phyloP scores from a whole-genome alignment of 2,888 invertebrate species.

The Hololepta plana region DNA sequence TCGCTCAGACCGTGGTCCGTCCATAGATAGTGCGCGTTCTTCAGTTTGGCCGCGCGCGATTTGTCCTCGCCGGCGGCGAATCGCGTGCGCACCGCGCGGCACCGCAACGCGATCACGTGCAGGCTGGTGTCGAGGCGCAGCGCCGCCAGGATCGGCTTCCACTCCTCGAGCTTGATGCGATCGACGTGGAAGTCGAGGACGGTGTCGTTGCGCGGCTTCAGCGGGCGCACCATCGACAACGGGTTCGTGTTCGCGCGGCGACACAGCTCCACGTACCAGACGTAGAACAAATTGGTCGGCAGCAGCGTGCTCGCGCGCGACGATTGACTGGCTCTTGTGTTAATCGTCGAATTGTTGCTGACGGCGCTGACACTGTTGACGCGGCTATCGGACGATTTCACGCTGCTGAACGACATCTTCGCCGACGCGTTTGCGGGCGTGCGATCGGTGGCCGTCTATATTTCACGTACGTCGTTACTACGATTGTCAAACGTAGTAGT shows the following conservation, averaged over 20 bases:
- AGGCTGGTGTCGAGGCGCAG: constrained; percentile 52
- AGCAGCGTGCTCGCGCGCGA: no score
- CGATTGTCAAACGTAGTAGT: no score
- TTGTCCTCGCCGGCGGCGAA: constrained; percentile 41
- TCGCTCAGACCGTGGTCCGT: constrained; percentile 52
- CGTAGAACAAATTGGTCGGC: constrained; percentile 24
- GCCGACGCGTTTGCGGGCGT: no score
- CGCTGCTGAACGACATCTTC: no score
- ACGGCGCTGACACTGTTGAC: no score
- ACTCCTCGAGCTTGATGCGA: constrained; percentile 55
- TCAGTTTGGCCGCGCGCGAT: constrained; percentile 20
- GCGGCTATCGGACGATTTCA: no score
- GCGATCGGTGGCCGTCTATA: no score
- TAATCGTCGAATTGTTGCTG: no score
- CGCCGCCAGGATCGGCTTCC: constrained; percentile 57
- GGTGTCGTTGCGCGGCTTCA: constrained; percentile 22
- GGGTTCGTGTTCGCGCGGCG: constrained; percentile 22
- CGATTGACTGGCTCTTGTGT: no score
- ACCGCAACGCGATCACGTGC: constrained; percentile 46
- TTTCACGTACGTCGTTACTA: no score
- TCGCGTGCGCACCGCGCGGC: constrained; percentile 36
- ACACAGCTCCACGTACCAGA: constrained; percentile 26
- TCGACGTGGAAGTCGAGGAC: constrained; percentile 51
- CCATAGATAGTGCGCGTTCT: no score
- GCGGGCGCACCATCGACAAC: constrained; percentile 20